Base-by-base conservation (phyloP, 1,140 invertebrate genomes). In the Drosophila pandora region DNA sequence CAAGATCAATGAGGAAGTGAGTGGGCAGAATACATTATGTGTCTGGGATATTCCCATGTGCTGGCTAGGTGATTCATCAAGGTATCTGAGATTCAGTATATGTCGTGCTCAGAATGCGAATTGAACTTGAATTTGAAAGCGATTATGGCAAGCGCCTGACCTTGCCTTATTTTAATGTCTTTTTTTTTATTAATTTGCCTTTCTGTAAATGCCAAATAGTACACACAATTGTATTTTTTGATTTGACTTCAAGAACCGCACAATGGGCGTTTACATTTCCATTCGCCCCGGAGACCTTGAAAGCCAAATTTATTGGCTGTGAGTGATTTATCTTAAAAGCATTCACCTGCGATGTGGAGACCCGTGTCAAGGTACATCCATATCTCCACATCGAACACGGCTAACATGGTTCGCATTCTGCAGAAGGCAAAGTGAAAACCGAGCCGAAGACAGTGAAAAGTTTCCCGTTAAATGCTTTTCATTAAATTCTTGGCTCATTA, bases 71-170 rank as follows among this genome's bases (percentile, higher is more conserved):
- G 68, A 71, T 53, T 71, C 68, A 71, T 71, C 52, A 17, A 30
- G 12, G 39, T 25, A 59, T 48, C 32, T 21, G 21, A 5, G 13
- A 17, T 12, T 5, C 34, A 41, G 52, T 30, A 3, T 55, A 21
- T 55, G 41, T 39, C 45, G 53, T 49, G 59, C 49, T 30, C 56
- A 80, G 81, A 84, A 84, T 76, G 59, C 59, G 81, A 84, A 68
- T 80, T 80, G 81, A 84, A 76, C 80, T 84, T 84, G 81, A 85
- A 85, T 73, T 84, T 59, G 58, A 80, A 73, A 60, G 72, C 63
- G 21, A 39, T 76, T 63, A 17, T 17, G 17, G 17, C 17, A 17
- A 17, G 45, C 72, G 58, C 39, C 32, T 74, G 65, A 82, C 79
- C 79, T 82, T 82, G 79, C 49, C 39, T 8, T 52, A 32, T 56